These are phyloP conservation scores for Epiblema foenella DNA, from an alignment of 2,888 invertebrate species.

Conservation along the genomic window DNA sequence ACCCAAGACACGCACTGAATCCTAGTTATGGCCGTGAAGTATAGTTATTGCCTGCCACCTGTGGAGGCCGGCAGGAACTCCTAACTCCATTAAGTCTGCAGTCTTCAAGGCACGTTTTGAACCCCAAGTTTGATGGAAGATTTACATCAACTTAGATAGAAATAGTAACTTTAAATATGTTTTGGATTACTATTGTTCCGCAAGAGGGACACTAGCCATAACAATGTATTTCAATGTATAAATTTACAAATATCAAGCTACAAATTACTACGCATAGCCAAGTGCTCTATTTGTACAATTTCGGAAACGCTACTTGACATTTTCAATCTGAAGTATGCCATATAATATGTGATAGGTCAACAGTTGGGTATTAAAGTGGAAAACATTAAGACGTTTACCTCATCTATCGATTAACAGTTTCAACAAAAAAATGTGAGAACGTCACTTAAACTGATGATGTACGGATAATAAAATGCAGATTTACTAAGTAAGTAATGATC, in stretches of 20 bases:
- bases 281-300: too few species aligned
- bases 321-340: too few species aligned
- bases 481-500: too few species aligned
- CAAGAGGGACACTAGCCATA: background rate
- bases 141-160: constrained; percentile 40
- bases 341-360: too few species aligned
- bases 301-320: too few species aligned
- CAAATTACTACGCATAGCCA: too few species aligned
- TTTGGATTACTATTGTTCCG: constrained; percentile 20
- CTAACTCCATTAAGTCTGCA: constrained; percentile 37
- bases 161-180: constrained; percentile 31
- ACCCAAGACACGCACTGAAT: background rate
- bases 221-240: constrained; percentile 1
- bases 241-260: background rate
- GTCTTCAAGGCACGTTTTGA: constrained; percentile 28
- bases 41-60: constrained; percentile 17
- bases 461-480: too few species aligned
- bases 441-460: too few species aligned
- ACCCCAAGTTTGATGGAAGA: constrained; percentile 38
- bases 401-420: too few species aligned
- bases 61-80: constrained; percentile 21
- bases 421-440: too few species aligned
- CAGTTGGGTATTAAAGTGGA: too few species aligned
- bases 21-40: background rate
- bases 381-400: too few species aligned